Conservation (phyloP, 2,113 vertebrate genomes). For the Xenopus tropicalis region UCB_Xtro_10.0 CM004444.2:94899001-94899500, state of each 20-base stretch:
- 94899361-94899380: no score
- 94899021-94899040: background rate
- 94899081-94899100: slow-evolving; percentile 1
- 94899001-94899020: no score
- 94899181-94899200: background rate
- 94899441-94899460: no score
- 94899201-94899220: background rate
- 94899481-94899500: no score
- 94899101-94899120: background rate
- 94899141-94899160: slow-evolving; percentile 18
- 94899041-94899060: background rate
- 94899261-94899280: background rate
- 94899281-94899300: background rate
- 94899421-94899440: no score
- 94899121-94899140: slow-evolving; percentile 23
- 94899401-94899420: no score
- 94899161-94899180: background rate
- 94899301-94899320: no score
- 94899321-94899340: no score
- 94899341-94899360: no score
- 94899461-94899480: no score
- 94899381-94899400: no score
- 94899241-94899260: background rate
- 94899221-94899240: background rate
- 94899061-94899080: background rate